phyloP scores from a whole-genome alignment of 2,888 invertebrate species.

The Lissonota sp. region DNA sequence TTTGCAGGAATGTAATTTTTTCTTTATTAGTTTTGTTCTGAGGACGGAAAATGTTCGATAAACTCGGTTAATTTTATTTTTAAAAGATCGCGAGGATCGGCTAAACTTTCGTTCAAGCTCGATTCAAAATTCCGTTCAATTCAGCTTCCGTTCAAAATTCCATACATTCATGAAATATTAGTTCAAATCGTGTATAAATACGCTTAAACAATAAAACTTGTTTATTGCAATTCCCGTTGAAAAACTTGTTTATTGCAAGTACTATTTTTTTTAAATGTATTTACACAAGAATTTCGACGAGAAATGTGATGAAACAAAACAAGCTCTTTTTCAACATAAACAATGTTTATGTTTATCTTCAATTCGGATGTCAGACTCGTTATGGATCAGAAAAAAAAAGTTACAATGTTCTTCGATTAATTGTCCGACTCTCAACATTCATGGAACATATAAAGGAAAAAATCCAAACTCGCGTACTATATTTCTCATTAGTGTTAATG shows the following conservation, averaged over 20 bases:
- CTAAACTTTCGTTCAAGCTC: constrained; percentile 6
- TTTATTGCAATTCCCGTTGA: too few species aligned
- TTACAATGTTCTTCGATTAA: constrained; percentile 20
- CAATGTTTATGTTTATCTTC: background rate
- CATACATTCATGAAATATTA: too few species aligned
- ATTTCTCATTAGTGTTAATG: constrained; percentile 56
- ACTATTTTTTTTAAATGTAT: background rate
- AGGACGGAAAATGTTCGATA: constrained; percentile 1
- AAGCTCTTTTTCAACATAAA: background rate
- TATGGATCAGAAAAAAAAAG: background rate
- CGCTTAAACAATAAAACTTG: too few species aligned
- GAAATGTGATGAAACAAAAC: background rate
- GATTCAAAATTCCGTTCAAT: constrained; percentile 26
- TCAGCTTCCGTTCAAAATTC: too few species aligned
- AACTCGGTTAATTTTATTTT: background rate
- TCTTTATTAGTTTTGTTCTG: background rate
- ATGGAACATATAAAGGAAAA: constrained; percentile 17
- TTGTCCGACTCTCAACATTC: constrained; percentile 22
- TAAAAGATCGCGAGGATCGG: constrained; percentile 12
- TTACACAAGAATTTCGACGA: constrained; percentile 20
- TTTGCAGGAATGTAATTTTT: constrained; percentile 43
- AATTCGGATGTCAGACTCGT: background rate
- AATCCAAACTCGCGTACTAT: constrained; percentile 50
- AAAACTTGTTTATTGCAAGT: too few species aligned
- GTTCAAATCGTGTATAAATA: too few species aligned